These are phyloP conservation scores for Notamacropus eugenii DNA, from an alignment of 2,797 vertebrate genomes.

Conservation along the genomic window DNA sequence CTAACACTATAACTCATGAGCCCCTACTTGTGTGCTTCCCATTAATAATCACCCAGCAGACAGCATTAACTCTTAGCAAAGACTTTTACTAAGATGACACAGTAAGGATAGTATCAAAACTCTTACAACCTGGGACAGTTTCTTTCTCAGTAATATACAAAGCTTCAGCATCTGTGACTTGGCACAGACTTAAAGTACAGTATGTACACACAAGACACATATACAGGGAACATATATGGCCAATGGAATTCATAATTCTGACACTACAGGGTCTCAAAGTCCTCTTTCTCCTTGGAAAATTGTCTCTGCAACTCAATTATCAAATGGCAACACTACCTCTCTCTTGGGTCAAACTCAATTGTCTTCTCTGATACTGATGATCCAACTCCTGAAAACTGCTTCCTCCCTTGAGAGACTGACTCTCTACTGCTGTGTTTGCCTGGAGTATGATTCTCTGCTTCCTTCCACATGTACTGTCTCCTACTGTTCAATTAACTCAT, in stretches of 20 bases:
- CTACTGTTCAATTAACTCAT: not conserved
- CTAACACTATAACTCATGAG: not conserved
- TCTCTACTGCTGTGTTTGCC: not conserved
- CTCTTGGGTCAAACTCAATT: not conserved
- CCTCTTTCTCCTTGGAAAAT: not conserved
- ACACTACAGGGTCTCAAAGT: not conserved
- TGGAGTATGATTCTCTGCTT: not conserved
- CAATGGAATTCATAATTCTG: not conserved
- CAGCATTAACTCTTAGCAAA: not conserved
- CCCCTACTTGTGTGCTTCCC: not conserved
- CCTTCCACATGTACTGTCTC: not conserved
- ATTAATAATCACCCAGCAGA: not conserved
- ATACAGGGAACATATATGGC: not conserved
- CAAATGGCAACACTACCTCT: not conserved
- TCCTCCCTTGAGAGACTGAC: not conserved
- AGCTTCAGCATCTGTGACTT: not conserved
- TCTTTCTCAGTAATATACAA: not conserved
- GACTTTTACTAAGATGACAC: not conserved
- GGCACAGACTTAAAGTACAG: not conserved
- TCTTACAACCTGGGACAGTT: not conserved
- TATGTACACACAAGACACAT: not conserved
- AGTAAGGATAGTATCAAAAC: not conserved
- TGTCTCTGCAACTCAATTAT: not conserved
- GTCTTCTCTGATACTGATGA: not conserved
- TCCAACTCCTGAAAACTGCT: not conserved